phyloP scores from a whole-genome alignment of 1,140 invertebrate genomes.

The Caenorhabditis inopinata region DNA sequence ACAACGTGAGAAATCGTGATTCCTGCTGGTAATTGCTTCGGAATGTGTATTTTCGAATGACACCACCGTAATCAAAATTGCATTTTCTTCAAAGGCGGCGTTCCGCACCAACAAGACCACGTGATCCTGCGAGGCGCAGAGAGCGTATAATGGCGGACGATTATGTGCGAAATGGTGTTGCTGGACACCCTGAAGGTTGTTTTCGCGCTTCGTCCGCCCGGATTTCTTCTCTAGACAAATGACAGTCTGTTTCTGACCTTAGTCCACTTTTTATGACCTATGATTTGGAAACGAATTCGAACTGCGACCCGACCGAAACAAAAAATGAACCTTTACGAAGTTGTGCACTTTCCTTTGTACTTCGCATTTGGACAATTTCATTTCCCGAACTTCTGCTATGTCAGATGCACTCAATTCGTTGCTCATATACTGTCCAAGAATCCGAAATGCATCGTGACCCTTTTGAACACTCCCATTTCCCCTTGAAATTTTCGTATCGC shows the following conservation, averaged over 20 bases:
- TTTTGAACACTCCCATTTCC: background rate
- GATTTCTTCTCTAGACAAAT: slow-evolving; percentile 2
- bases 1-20: background rate
- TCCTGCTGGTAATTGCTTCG: background rate
- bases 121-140: background rate
- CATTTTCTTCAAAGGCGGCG: slow-evolving; percentile 20
- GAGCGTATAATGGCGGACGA: background rate
- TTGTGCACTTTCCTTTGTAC: no score
- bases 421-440: no score
- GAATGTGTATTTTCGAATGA: background rate
- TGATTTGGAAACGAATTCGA: background rate
- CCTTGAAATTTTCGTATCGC: background rate
- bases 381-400: no score
- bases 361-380: no score
- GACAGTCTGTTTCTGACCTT: slow-evolving; percentile 25
- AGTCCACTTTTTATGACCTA: slow-evolving; percentile 23
- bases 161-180: slow-evolving; percentile 29
- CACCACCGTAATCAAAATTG: slow-evolving; percentile 8
- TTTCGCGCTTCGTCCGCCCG: background rate
- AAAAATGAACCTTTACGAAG: no score
- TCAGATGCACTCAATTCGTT: no score
- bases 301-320: no score
- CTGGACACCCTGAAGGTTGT: slow-evolving; percentile 18
- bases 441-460: no score
- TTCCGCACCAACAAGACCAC: background rate